Base-by-base conservation (phyloP, 2,797 vertebrate genomes). In the Schizopygopsis pylzovi region DNA sequence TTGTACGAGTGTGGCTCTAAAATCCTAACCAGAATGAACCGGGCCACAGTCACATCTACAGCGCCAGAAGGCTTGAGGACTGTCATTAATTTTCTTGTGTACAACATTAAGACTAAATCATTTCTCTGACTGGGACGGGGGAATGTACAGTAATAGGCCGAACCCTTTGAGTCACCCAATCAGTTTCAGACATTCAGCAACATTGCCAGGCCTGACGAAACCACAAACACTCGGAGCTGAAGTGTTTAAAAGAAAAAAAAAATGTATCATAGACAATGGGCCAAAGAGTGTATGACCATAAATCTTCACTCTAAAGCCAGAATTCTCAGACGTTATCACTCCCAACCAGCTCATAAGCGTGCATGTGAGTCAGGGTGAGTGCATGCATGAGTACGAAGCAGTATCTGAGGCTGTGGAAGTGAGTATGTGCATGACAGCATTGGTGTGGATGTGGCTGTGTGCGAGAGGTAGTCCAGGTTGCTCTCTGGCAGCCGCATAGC, bases 401-500 rank as follows among this genome's bases (percentile, higher is more conserved):
- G 59, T 61, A 41, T 45, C 20, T 61, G 28, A 59, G 33, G 68
- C 67, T 13, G 22, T 39, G 18, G 56, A 45, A 22, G 73, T 49
- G 28, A 65, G 71, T 43, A 28, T 63, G 82, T 81, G 86, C 39
- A 43, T 80, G 54, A 47, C 37, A 37, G 43, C 11, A 22, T 47
- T 63, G 73, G 18, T 63, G 79, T 72, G 70, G 20, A 59, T 8
- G 6, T 28, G 10, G 1, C 6, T 41, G 39, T 41, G 39, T 79
- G 79, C 45, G 85, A 90, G 90, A 86, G 89, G 88, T 88, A 83
- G 85, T 88, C 91, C 85, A 87, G 91, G 90, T 91, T 80, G 89
- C 85, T 61, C 88, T 91, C 88, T 90, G 52, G 45, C 76, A 25
- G 75, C 82, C 56, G 25, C 89, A 76, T 18, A 90, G 93, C 91